phyloP scores from a whole-genome alignment of 1,140 invertebrate species.

The Phthorimaea operculella region DNA sequence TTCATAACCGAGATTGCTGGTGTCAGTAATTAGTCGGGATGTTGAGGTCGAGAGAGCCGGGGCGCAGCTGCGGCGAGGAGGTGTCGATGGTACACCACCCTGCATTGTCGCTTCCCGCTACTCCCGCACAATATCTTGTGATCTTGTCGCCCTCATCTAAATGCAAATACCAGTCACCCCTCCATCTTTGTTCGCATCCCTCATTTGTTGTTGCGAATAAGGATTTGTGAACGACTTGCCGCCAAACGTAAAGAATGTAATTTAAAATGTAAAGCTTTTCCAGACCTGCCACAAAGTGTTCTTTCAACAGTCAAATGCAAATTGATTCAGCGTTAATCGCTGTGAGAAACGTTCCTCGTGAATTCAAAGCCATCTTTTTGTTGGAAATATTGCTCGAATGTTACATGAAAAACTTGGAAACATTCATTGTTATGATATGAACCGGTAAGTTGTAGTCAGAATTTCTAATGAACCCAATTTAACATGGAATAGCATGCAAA shows the following conservation, averaged over 20 bases:
- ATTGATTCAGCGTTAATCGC: no score
- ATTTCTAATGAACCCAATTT: background rate
- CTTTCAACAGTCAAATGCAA: no score
- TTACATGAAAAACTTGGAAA: background rate
- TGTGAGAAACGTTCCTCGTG: no score
- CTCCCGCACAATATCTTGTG: conserved; percentile 44
- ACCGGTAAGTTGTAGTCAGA: background rate
- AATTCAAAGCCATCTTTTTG: no score
- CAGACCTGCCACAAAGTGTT: no score
- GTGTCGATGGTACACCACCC: conserved; percentile 7
- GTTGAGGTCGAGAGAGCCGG: conserved; percentile 15
- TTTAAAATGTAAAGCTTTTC: background rate
- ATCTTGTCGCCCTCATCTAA: conserved; percentile 53
- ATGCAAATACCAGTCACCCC: conserved; percentile 49
- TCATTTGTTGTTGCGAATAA: conserved; percentile 39
- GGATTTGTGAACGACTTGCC: conserved; percentile 22
- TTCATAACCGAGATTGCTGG: conserved; percentile 21
- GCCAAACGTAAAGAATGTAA: background rate
- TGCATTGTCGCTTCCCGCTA: conserved; percentile 19
- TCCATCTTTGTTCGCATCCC: conserved; percentile 45
- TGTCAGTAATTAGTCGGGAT: conserved; percentile 35
- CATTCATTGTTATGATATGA: background rate
- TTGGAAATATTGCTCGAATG: no score
- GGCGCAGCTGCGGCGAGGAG: conserved; percentile 11
- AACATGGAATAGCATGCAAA: background rate